phyloP scores from a whole-genome alignment of 2,113 vertebrate species.

The Struthidea cinerea region DNA sequence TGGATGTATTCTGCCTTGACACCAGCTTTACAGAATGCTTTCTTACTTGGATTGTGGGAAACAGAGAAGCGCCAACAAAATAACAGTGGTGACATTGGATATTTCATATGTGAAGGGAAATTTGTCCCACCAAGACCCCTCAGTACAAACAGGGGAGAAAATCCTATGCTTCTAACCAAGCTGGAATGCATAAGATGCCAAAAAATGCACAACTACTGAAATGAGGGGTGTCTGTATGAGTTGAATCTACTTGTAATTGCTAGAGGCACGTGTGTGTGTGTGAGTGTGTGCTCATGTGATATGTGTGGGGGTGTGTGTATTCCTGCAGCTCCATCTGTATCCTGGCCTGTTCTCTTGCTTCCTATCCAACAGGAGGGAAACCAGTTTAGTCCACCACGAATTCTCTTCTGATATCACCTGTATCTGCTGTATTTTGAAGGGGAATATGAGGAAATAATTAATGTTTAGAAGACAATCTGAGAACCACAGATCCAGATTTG shows the following conservation, averaged over 20 bases:
- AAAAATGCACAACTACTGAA: not conserved
- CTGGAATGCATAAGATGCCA: not conserved
- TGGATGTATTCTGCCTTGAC: not conserved
- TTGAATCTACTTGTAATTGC: not conserved
- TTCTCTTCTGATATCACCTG: not conserved
- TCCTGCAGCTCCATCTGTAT: not conserved
- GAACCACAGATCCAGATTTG: not conserved
- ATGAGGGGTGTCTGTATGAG: not conserved
- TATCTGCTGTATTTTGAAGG: not conserved
- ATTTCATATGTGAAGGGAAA: not conserved
- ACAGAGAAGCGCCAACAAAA: too few relatives aligned
- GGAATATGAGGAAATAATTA: not conserved
- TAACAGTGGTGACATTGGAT: too few relatives aligned
- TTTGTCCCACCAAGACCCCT: not conserved
- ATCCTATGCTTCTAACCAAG: not conserved
- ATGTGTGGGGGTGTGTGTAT: rapidly evolving
- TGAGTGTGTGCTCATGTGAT: not conserved
- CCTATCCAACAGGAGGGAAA: not conserved
- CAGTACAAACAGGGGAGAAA: not conserved
- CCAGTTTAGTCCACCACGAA: not conserved
- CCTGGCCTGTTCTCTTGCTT: not conserved
- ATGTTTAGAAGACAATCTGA: not conserved
- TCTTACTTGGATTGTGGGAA: too few relatives aligned
- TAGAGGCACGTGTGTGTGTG: rapidly evolving
- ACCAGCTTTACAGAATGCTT: not conserved